Base-by-base conservation (phyloP, 1,140 invertebrate species). In the Orussus abietinus region DNA sequence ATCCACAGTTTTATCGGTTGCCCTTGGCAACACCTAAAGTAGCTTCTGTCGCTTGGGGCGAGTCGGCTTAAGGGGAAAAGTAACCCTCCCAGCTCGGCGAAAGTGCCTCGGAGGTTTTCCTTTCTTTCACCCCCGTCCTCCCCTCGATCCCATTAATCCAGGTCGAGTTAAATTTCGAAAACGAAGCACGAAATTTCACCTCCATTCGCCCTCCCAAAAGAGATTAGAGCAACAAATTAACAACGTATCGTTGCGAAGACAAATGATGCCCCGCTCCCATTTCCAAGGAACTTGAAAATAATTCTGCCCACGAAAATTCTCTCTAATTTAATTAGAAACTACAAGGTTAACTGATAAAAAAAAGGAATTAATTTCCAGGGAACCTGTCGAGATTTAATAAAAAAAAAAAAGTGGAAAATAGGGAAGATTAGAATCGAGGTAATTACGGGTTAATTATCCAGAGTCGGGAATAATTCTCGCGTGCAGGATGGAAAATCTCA, bases 221-320 rank as follows among this genome's bases (percentile, higher is more conserved):
- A 25, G 6, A 6, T 7, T 7, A 25, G 6, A 25, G 6, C 6
- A 25, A 25, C 6, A 25, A 25, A 25, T 25, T 7, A 7, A 25
- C 22, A 7, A 25, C 22, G 22, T 6, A 6, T n/a, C 6, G 6
- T 6, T n/a, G 22, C 6, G 22, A 25, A 25, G n/a, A n/a, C n/a
- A n/a, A n/a, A n/a, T n/a, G n/a, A n/a, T n/a, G n/a, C n/a, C 47
- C 37, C 42, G 50, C 55, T 56, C 45, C 45, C 40, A 40, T 57
- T 53, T 42, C 46, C 33, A 30, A 31, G 51, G 48, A 52, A 53
- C 38, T 49, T 42, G 25, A 15, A 11, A 41, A 28, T 37, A 55
- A 55, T 55, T 55, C 39, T 42, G n/a, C 5, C 0, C 10, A 17
- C 17, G 32, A 4, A 17, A 6, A 11, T 22, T 20, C 7, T 22